phyloP scores from a whole-genome alignment of 2,797 vertebrate genomes.

The Fistularia commersonii region DNA sequence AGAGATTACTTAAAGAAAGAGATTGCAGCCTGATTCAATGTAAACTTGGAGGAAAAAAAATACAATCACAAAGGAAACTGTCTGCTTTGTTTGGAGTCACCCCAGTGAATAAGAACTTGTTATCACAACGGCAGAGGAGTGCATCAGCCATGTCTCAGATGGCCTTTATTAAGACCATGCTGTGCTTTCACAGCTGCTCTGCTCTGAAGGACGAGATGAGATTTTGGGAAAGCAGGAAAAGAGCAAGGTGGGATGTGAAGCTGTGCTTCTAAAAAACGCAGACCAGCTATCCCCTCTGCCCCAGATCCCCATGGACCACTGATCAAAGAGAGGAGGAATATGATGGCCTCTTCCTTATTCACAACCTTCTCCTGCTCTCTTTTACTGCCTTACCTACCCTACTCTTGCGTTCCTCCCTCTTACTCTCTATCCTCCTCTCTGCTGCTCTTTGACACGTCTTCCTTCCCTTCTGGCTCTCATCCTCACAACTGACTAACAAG shows the following conservation, averaged over 20 bases:
- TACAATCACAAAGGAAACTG: background rate
- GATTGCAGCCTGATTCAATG: background rate
- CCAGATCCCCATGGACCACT: conserved; percentile 57
- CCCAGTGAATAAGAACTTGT: conserved; percentile 15
- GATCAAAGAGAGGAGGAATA: conserved; percentile 67
- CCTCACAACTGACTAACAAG: conserved; percentile 32
- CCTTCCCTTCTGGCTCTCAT: conserved; percentile 34
- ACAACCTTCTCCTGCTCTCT: conserved; percentile 27
- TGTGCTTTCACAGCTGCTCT: conserved; percentile 67
- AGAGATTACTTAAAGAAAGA: too few relatives aligned
- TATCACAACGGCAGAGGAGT: conserved; percentile 29
- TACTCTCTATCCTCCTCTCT: conserved; percentile 20
- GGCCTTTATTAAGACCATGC: conserved; percentile 41
- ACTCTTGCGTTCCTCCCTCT: conserved; percentile 8
- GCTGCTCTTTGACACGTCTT: conserved; percentile 29
- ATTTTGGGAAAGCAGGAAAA: conserved; percentile 54
- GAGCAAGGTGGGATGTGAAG: conserved; percentile 61
- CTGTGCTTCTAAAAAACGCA: conserved; percentile 59
- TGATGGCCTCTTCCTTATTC: conserved; percentile 44
- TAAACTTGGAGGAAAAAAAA: conserved; percentile 1
- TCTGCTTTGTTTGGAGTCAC: conserved; percentile 1
- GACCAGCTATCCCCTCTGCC: conserved; percentile 51
- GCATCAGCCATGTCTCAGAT: conserved; percentile 34
- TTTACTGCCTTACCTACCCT: conserved; percentile 33
- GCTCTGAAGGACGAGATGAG: conserved; percentile 51